Evolutionary conservation across 1,140 invertebrate genomes (phyloP).

Genomic region (Trachelipus rathkii): DNA sequence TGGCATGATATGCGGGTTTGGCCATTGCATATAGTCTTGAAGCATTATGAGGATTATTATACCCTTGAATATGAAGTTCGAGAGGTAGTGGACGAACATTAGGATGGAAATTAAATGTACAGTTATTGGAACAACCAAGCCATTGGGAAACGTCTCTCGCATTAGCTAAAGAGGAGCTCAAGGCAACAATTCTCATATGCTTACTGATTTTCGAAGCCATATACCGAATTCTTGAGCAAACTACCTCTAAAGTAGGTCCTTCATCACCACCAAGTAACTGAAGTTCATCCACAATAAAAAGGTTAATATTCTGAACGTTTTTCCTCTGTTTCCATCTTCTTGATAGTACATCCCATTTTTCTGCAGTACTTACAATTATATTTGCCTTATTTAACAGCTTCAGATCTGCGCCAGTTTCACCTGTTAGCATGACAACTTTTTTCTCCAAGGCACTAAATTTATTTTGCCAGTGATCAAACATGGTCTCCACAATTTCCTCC

Average conservation of each 20-base stretch:
- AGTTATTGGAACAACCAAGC: slow-evolving; percentile 87
- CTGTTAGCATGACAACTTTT: slow-evolving; percentile 79
- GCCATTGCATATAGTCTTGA: slow-evolving; percentile 94
- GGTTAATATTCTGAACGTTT: slow-evolving; percentile 93
- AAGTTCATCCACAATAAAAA: slow-evolving; percentile 98
- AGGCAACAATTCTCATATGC: slow-evolving; percentile 89
- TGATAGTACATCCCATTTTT: slow-evolving; percentile 98
- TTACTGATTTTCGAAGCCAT: slow-evolving; percentile 93
- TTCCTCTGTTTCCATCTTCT: slow-evolving; percentile 97
- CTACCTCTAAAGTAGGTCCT: slow-evolving; percentile 91
- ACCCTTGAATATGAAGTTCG: slow-evolving; percentile 91
- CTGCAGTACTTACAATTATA: slow-evolving; percentile 92
- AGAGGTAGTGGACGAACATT: slow-evolving; percentile 91
- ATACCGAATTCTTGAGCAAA: slow-evolving; percentile 81
- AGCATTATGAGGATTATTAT: slow-evolving; percentile 96
- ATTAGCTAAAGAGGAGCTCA: slow-evolving; percentile 91
- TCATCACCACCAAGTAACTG: slow-evolving; percentile 80
- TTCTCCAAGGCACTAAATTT: slow-evolving; percentile 82
- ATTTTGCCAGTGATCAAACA: slow-evolving; percentile 84
- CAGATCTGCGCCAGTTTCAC: slow-evolving; percentile 94
- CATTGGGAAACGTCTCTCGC: slow-evolving; percentile 93
- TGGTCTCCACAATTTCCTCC: slow-evolving; percentile 84
- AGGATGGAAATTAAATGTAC: slow-evolving; percentile 97
- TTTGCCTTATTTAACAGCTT: slow-evolving; percentile 85
- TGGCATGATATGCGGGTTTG: slow-evolving; percentile 92